A percentile compares a stretch with the other conserved stretches of the same genome.
These are phyloP conservation scores for Grantiella picta DNA, from an alignment of 2,113 vertebrate genomes.

Conservation along the genomic window DNA sequence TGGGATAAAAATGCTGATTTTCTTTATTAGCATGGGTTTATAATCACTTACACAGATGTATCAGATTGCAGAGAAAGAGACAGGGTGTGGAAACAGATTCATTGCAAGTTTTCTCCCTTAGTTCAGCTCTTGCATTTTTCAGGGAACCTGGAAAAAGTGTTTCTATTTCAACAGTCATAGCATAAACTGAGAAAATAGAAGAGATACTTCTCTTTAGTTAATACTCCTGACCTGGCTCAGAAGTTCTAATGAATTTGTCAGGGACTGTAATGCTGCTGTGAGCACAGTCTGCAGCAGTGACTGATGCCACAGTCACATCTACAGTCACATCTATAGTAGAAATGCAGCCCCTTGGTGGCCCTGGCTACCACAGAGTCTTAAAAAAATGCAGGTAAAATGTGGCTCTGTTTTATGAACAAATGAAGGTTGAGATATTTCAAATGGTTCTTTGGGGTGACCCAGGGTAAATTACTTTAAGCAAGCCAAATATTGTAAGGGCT, in stretches of 20 bases:
- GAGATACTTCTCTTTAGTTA: neutral
- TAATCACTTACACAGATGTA: neutral
- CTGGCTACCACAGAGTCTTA: neutral
- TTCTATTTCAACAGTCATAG: neutral
- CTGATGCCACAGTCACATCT: neutral
- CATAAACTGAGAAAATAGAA: neutral
- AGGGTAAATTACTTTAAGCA: neutral
- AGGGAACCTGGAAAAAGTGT: neutral
- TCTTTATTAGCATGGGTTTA: constrained; percentile 8
- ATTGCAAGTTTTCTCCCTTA: neutral
- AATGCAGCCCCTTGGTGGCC: neutral
- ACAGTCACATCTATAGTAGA: neutral
- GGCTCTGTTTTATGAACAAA: neutral
- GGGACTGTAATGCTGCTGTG: neutral
- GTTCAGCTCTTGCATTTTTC: neutral
- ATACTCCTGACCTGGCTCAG: neutral
- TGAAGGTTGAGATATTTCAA: neutral
- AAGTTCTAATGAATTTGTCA: neutral
- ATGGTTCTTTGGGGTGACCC: neutral
- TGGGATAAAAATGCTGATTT: neutral
- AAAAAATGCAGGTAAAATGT: neutral
- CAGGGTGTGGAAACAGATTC: neutral
- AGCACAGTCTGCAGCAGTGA: neutral
- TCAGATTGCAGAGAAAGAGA: neutral
- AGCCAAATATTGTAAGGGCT: neutral